These are phyloP conservation scores for Ceratotherium simum DNA, from an alignment of 2,113 vertebrate species.

Conservation along the genomic window DNA sequence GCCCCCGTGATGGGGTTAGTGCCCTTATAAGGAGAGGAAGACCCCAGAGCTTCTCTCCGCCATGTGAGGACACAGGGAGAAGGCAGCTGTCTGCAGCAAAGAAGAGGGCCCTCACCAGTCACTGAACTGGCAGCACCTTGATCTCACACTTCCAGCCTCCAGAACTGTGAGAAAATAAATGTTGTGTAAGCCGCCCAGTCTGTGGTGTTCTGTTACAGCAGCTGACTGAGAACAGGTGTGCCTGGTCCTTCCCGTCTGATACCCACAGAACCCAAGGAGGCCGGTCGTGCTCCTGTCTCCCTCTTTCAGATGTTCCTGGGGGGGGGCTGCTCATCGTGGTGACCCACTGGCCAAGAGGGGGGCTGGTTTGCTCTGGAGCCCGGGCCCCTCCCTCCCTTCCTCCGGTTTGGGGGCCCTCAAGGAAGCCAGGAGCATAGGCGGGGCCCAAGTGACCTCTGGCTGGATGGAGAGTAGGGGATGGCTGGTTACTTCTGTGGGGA, in stretches of 20 bases:
- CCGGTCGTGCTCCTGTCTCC: neutral
- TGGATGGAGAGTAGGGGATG: neutral
- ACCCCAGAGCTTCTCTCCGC: neutral
- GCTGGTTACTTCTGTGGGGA: neutral
- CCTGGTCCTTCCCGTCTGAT: neutral
- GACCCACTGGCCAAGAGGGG: neutral
- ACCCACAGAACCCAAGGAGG: too few species aligned
- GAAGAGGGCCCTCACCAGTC: neutral
- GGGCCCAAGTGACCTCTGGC: neutral
- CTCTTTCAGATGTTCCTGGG: fast-evolving
- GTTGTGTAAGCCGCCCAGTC: neutral
- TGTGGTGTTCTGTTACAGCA: neutral
- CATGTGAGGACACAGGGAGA: neutral
- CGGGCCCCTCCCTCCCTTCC: fast-evolving
- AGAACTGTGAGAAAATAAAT: neutral
- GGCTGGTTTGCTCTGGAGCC: neutral
- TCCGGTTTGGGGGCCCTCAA: neutral
- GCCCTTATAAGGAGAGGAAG: neutral
- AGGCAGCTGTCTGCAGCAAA: neutral
- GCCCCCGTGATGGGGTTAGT: neutral
- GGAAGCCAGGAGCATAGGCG: neutral
- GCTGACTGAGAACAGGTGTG: neutral
- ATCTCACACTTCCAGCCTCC: neutral
- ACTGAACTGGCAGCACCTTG: neutral
- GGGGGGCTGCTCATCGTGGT: fast-evolving